A percentile compares a stretch with the other conserved stretches of the same genome.
Conservation (phyloP, 2,797 vertebrate species). For the Luscinia megarhynchos region DNA sequence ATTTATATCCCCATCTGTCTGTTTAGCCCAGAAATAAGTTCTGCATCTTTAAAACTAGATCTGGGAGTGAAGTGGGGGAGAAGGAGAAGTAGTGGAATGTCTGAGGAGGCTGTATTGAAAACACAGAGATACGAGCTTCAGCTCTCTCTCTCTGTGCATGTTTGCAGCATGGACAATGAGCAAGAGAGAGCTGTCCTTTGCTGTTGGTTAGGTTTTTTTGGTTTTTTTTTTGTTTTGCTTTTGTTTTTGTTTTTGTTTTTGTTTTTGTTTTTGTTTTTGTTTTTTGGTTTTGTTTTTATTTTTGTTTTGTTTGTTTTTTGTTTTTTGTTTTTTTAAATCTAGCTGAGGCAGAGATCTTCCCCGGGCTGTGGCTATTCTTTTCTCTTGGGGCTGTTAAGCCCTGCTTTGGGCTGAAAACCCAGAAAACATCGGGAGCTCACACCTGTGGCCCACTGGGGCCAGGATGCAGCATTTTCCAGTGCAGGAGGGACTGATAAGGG, state of each 20-base stretch:
- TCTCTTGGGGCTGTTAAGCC: neutral
- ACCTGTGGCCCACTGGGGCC: rapidly evolving
- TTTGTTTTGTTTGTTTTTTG: no score
- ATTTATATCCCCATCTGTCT: no score
- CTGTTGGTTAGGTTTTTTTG: no score
- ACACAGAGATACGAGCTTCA: no score
- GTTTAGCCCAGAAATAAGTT: neutral
- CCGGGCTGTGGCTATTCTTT: neutral
- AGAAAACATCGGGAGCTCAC: rapidly evolving
- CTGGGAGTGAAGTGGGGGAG: neutral
- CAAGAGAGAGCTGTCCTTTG: neutral
- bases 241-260: neutral
- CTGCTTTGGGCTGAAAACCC: neutral
- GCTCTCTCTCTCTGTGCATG: no score
- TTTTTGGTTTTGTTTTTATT: no score
- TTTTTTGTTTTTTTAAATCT: neutral
- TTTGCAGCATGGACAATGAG: rapidly evolving
- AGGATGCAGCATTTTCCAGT: rapidly evolving
- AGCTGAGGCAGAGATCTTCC: neutral
- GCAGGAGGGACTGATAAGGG: no score
- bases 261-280: no score
- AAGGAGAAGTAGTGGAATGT: neutral
- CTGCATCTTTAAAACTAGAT: neutral
- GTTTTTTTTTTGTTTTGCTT: neutral
- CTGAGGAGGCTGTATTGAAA: neutral